Evolutionary conservation across 2,797 vertebrate species (phyloP).

Genomic region (Acrocephalus scirpaceus): DNA sequence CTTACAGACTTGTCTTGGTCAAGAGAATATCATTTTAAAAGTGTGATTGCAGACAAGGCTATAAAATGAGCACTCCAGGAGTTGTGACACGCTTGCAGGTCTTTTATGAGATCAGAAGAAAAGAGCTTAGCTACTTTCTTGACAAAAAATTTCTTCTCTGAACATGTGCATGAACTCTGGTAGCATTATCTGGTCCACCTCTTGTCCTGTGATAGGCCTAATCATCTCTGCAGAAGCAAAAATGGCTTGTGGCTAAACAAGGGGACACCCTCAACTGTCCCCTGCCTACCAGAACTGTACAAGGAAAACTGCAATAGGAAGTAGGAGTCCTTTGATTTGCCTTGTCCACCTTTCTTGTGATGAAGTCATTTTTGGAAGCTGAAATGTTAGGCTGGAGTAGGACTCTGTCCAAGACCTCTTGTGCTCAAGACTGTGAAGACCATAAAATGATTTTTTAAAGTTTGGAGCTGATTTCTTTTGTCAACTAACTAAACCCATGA

Average conservation of each 20-base stretch:
- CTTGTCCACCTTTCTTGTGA: background rate
- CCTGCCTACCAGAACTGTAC: background rate
- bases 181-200: background rate
- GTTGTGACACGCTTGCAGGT: background rate
- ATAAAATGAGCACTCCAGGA: background rate
- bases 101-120: background rate
- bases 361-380: background rate
- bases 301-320: background rate
- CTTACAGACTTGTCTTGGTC: background rate
- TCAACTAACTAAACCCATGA: background rate
- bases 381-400: background rate
- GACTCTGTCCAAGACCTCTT: background rate
- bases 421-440: background rate
- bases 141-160: background rate
- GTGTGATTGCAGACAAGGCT: background rate
- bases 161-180: background rate
- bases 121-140: background rate
- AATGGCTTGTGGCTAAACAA: background rate
- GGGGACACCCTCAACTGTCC: background rate
- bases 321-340: background rate
- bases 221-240: accelerated
- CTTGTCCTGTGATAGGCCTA: background rate
- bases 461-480: background rate
- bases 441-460: background rate
- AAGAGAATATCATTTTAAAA: background rate